phyloP scores from a whole-genome alignment of 2,888 invertebrate species.

The Xylota sylvarum region DNA sequence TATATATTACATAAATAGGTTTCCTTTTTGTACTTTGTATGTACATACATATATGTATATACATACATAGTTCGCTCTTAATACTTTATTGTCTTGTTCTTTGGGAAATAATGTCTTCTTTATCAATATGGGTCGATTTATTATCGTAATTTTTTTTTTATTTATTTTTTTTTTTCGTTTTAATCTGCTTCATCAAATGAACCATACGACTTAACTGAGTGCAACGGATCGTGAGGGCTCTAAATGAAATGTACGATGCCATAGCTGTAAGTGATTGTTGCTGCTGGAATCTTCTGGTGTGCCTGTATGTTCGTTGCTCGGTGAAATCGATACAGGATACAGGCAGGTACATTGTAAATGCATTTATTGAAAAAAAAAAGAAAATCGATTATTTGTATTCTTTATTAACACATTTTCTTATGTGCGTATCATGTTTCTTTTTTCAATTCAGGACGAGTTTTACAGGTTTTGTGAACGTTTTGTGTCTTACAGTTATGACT shows the following conservation, averaged over 20 bases:
- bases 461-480: constrained; percentile 58
- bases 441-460: constrained; percentile 52
- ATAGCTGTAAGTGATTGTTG: constrained; percentile 40
- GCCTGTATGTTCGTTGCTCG: constrained; percentile 35
- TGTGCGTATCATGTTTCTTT: constrained; percentile 53
- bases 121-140: constrained; percentile 58
- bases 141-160: constrained; percentile 14
- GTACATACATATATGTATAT: not conserved
- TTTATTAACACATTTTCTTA: constrained; percentile 71
- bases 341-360: constrained; percentile 49
- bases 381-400: constrained; percentile 66
- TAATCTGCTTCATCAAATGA: constrained; percentile 58
- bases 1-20: not conserved
- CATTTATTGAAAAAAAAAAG: constrained; percentile 41
- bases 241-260: constrained; percentile 56
- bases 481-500: constrained; percentile 9
- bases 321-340: constrained; percentile 66
- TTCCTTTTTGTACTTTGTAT: not conserved
- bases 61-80: not conserved
- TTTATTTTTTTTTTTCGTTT: constrained; percentile 43
- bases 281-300: constrained; percentile 43
- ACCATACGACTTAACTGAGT: constrained; percentile 64
- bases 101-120: constrained; percentile 33
- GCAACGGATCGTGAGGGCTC: constrained; percentile 68
- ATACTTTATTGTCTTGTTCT: constrained; percentile 2